These are phyloP conservation scores for Argyresthia goedartella DNA, from an alignment of 2,888 invertebrate genomes.

Conservation along the genomic window DNA sequence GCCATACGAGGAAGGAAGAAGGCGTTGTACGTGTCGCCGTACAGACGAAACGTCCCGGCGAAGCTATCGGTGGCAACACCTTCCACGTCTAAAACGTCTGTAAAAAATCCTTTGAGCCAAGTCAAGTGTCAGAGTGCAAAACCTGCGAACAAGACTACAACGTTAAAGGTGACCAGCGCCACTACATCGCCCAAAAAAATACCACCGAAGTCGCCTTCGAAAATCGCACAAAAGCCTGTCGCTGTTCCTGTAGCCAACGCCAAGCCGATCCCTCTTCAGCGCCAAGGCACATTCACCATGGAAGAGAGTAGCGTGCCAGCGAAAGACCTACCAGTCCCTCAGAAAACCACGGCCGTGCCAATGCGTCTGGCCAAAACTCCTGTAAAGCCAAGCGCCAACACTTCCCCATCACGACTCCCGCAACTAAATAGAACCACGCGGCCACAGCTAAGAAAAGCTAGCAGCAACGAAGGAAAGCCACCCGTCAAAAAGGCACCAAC, in stretches of 20 bases:
- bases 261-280: conserved; percentile 72
- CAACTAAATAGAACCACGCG: conserved; percentile 37
- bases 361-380: conserved; percentile 29
- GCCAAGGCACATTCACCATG: conserved; percentile 94
- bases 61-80: conserved; percentile 32
- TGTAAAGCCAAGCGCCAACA: conserved; percentile 34
- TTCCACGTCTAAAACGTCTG: background rate
- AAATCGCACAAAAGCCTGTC: conserved; percentile 30
- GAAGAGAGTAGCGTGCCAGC: conserved; percentile 74
- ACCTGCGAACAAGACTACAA: conserved; percentile 30
- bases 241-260: conserved; percentile 29
- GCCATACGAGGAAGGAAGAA: conserved; percentile 76
- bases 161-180: conserved; percentile 30
- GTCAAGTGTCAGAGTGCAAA: conserved; percentile 38
- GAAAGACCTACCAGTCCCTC: conserved; percentile 43
- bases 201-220: conserved; percentile 36
- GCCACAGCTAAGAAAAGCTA: conserved; percentile 30
- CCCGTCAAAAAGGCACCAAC: conserved; percentile 22
- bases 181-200: conserved; percentile 51
- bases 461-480: conserved; percentile 23
- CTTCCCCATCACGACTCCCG: conserved; percentile 57
- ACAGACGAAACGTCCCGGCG: conserved; percentile 46
- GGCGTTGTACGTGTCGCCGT: conserved; percentile 76
- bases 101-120: conserved; percentile 21
- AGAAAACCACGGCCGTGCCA: conserved; percentile 27